Evolutionary conservation across 2,113 vertebrate species (phyloP).

Genomic region (Brienomyrus brachyistius): DNA sequence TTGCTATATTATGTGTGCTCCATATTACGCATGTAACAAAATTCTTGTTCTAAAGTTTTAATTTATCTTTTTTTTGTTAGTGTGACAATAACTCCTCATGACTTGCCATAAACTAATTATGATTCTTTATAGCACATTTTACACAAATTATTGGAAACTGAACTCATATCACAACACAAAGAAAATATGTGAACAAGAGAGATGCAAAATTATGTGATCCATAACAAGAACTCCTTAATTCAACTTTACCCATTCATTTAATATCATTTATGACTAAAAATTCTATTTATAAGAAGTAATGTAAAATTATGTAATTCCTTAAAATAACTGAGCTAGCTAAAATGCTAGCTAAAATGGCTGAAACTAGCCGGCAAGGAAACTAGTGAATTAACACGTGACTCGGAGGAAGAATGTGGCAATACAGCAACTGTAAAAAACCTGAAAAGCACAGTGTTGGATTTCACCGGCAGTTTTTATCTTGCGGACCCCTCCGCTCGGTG

Average conservation of each 20-base stretch:
- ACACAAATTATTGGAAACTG: neutral
- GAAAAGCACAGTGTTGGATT: too few relatives aligned
- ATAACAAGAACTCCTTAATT: neutral
- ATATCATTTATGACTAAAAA: neutral
- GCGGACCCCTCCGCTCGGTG: too few relatives aligned
- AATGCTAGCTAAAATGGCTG: neutral
- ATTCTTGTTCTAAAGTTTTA: neutral
- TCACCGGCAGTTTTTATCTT: too few relatives aligned
- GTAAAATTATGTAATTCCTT: neutral
- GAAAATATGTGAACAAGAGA: neutral
- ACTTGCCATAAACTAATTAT: too few relatives aligned
- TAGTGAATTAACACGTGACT: neutral
- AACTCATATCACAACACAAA: neutral
- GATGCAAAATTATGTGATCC: neutral
- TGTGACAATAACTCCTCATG: neutral
- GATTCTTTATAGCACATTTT: too few relatives aligned
- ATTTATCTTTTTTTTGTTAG: neutral
- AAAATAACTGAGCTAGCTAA: neutral
- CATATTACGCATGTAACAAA: neutral
- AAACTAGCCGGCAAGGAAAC: neutral
- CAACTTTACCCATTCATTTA: neutral
- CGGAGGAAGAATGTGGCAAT: neutral
- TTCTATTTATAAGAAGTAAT: neutral
- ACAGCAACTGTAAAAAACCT: neutral
- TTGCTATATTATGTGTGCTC: neutral